Base-by-base conservation (phyloP, 2,113 vertebrate genomes). In the Vulpes vulpes region DNA sequence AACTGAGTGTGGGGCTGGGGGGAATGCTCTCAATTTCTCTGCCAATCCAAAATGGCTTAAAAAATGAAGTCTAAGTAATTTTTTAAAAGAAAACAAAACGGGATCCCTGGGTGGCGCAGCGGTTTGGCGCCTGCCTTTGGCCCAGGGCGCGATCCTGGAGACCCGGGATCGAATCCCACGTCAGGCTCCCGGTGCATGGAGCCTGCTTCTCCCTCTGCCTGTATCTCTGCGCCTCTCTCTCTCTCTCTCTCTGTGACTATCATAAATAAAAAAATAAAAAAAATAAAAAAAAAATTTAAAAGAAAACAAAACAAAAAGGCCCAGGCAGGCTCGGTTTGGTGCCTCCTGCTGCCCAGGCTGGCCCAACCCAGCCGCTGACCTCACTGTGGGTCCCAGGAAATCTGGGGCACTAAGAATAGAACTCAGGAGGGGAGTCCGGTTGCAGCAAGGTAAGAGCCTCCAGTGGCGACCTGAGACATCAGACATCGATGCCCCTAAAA, bases 381-480 rank as follows among this genome's bases (percentile, higher is more conserved):
- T 80, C 35, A 1, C 91, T 35, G 35, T n/a, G 6, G 30, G 25
- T 12, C 53, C 65, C 6, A 3, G 64, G 87, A 81, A 81, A 92
- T 89, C 92, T 83, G 65, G 88, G 86, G 69, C 53, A 1, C 85
- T 81, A 62, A 92, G 65, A 92, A 86, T 35, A 96, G 93, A 92
- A 57, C 64, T 59, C 32, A 7, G 16, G 12, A 43, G 51, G 73
- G 67, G 65, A 35, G 73, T 11, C 67, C 11, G 1, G 81, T 3
- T 51, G 73, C 73, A 86, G 62, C 64, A 55, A 30, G 38, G 32
- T 16, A 55, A 86, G 38, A 51, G 35, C 35, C 38, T n/a, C n/a
- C 59, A 19, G 84, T 15, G 3, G 30, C 0, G 16, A 76, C 69
- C 83, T 27, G 11, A 55, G 32, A 89, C 25, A 23, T 43, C 80